Percentiles rank a stretch among this genome's conserved stretches.
Conservation (phyloP, 2,113 vertebrate species). For the Ciconia boyciana region DNA sequence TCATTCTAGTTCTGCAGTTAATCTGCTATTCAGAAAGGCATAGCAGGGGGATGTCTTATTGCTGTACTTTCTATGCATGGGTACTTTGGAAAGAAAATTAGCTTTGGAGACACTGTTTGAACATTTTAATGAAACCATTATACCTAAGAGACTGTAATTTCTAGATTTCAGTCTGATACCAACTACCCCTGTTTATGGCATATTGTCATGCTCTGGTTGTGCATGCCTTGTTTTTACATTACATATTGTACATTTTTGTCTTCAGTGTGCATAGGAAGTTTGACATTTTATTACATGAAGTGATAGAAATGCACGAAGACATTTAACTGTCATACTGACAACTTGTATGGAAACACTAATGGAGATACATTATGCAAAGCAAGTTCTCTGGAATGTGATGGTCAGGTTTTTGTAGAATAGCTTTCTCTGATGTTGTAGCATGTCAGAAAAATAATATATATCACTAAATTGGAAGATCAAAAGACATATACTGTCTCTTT, state of each 20-base stretch:
- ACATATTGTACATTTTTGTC: not conserved
- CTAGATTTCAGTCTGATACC: constrained; percentile 43
- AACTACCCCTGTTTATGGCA: not conserved
- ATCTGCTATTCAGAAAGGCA: constrained; percentile 67
- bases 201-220: not conserved
- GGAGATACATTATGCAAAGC: not conserved
- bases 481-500: not conserved
- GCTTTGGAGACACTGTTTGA: constrained; percentile 37
- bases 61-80: constrained; percentile 44
- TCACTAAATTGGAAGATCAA: not conserved
- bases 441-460: not conserved
- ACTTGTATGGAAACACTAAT: not conserved
- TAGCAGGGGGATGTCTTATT: constrained; percentile 58
- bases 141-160: constrained; percentile 41
- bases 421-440: not conserved
- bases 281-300: not conserved
- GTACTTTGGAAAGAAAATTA: constrained; percentile 56
- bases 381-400: not conserved
- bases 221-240: not conserved
- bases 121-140: constrained; percentile 62
- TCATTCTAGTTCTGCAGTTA: constrained; percentile 64
- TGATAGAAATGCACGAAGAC: not conserved
- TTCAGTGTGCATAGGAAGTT: not conserved
- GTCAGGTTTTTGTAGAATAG: not conserved
- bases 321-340: constrained; percentile 11